A percentile compares a stretch with the other conserved stretches of the same genome.
Evolutionary conservation across 1,140 invertebrate species (phyloP).

Genomic region (Pseudomyrmex dendroicus): DNA sequence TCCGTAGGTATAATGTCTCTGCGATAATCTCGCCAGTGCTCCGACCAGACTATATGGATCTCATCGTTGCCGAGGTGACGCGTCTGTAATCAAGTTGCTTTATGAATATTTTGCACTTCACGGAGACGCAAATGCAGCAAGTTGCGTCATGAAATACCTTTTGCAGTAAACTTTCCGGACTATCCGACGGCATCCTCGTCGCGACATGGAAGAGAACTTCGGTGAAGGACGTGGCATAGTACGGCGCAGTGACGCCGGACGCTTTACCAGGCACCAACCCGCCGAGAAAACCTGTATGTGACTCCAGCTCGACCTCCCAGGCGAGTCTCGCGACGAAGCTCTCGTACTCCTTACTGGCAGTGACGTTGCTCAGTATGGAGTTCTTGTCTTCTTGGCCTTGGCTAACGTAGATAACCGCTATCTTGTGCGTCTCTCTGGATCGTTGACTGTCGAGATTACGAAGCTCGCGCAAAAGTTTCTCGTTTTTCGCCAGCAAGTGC

Average conservation of each 20-base stretch:
- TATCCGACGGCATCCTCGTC: constrained; percentile 97
- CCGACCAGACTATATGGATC: constrained; percentile 99
- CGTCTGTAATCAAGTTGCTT: constrained; percentile 87
- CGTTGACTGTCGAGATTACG: constrained; percentile 96
- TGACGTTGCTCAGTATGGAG: constrained; percentile 91
- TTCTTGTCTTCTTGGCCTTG: constrained; percentile 98
- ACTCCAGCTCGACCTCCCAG: constrained; percentile 98
- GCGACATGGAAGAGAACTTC: constrained; percentile 98
- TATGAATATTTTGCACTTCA: background rate
- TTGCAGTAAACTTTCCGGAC: constrained; percentile 94
- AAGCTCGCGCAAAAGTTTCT: constrained; percentile 95
- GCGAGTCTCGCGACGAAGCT: constrained; percentile 97
- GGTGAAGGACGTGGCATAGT: constrained; percentile 96
- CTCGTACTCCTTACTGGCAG: constrained; percentile 96
- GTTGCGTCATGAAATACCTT: constrained; percentile 87
- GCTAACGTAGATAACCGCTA: constrained; percentile 99
- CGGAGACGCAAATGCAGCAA: background rate
- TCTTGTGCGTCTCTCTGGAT: constrained; percentile 98
- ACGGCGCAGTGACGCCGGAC: constrained; percentile 96
- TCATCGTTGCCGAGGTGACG: constrained; percentile 99
- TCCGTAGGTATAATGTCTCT: constrained; percentile 99
- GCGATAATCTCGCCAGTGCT: constrained; percentile 97
- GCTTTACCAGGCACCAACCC: constrained; percentile 96
- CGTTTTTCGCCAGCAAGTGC: constrained; percentile 95
- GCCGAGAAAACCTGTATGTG: constrained; percentile 97